Percentiles rank a stretch among this genome's conserved stretches.
Evolutionary conservation across 2,888 invertebrate species (phyloP).

Genomic region (Ormyrus labotus): DNA sequence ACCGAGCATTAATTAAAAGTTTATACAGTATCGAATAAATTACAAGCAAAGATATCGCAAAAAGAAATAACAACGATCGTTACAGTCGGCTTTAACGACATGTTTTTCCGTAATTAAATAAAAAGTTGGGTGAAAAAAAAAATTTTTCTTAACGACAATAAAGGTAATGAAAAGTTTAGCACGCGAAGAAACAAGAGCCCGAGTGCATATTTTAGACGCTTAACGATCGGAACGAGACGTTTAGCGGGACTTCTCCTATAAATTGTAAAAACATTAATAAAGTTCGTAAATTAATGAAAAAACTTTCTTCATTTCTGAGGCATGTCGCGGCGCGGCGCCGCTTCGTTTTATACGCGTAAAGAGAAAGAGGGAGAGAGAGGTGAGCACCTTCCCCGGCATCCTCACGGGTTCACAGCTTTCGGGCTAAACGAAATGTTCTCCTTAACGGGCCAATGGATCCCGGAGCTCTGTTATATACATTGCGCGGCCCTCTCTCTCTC

Average conservation of each 20-base stretch:
- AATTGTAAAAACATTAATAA: slow-evolving; percentile 31
- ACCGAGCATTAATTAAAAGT: slow-evolving; percentile 33
- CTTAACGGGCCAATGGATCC: slow-evolving; percentile 26
- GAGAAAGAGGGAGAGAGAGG: background rate
- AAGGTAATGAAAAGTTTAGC: slow-evolving; percentile 18
- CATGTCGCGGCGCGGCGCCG: background rate
- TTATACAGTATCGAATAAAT: slow-evolving; percentile 29
- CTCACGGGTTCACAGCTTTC: slow-evolving; percentile 7
- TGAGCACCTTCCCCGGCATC: background rate
- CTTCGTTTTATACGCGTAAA: background rate
- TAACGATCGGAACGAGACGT: background rate
- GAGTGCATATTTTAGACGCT: background rate
- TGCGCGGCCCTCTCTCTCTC: background rate
- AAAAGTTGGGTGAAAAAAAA: background rate
- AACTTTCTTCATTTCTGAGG: slow-evolving; percentile 18
- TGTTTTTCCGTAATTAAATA: slow-evolving; percentile 10
- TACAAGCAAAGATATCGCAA: slow-evolving; percentile 26
- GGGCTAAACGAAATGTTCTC: slow-evolving; percentile 14
- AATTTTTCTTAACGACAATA: background rate
- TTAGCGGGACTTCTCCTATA: background rate
- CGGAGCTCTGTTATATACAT: slow-evolving; percentile 7
- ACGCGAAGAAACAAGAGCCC: background rate
- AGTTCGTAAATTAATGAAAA: slow-evolving; percentile 38
- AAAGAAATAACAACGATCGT: slow-evolving; percentile 20
- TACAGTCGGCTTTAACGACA: slow-evolving; percentile 15